Evolutionary conservation across 2,113 vertebrate genomes (phyloP).

Genomic region (Nestor notabilis): DNA sequence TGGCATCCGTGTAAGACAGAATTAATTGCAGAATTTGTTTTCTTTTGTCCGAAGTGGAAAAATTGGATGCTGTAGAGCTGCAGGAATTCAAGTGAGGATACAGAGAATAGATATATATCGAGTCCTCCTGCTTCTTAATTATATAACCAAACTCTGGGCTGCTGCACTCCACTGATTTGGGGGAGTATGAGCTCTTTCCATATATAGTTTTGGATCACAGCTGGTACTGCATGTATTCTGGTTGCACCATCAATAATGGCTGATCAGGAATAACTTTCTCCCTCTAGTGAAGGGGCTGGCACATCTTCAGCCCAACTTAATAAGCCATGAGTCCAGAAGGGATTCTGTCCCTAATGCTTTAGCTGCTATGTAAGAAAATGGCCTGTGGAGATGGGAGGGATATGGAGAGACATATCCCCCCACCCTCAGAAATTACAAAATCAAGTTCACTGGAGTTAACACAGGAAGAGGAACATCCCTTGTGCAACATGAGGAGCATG

Average conservation of each 20-base stretch:
- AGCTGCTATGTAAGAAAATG: background rate
- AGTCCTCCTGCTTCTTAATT: background rate
- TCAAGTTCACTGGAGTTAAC: background rate
- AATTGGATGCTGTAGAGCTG: background rate
- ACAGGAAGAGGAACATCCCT: background rate
- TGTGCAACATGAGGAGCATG: background rate
- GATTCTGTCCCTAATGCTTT: background rate
- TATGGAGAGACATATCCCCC: background rate
- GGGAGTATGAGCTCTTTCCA: background rate
- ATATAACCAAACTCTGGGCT: background rate
- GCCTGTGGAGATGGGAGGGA: background rate
- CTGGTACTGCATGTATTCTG: background rate
- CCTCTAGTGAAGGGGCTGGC: background rate
- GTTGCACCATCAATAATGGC: background rate
- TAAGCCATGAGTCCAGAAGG: background rate
- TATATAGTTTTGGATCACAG: background rate
- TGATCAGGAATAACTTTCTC: background rate
- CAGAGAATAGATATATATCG: background rate
- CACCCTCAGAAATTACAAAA: background rate
- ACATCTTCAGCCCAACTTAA: background rate
- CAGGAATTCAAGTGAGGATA: background rate
- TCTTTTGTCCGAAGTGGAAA: background rate
- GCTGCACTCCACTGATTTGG: background rate
- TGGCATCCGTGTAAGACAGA: background rate
- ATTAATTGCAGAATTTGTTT: slow-evolving; percentile 13